Evolutionary conservation across 2,888 invertebrate genomes (phyloP).

Genomic region (Netelia inedita): DNA sequence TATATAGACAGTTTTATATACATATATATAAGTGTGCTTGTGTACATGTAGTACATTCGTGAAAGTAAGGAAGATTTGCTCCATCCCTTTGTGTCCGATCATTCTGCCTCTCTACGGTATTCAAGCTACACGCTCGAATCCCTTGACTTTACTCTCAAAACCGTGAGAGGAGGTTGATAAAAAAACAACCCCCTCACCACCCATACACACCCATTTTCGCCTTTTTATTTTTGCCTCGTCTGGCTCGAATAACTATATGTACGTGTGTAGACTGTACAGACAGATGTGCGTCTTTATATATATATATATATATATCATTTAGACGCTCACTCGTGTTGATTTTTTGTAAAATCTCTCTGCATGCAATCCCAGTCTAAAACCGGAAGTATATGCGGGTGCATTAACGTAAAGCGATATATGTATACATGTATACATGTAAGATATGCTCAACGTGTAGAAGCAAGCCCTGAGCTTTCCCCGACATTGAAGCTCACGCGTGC

Average conservation of each 20-base stretch:
- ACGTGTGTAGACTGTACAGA: too few species aligned
- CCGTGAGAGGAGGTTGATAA: constrained; percentile 11
- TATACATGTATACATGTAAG: not conserved
- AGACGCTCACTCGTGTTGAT: constrained; percentile 4
- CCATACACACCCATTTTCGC: constrained; percentile 29
- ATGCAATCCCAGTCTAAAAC: constrained; percentile 28
- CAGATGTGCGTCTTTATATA: not conserved
- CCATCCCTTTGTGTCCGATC: constrained; percentile 37
- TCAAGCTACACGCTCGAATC: constrained; percentile 47
- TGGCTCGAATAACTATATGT: constrained; percentile 34
- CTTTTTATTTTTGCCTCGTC: constrained; percentile 24
- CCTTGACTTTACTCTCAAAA: constrained; percentile 50
- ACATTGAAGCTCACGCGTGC: constrained; percentile 10
- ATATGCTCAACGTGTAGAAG: not conserved
- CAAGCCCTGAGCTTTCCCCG: not conserved
- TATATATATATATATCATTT: constrained; percentile 8
- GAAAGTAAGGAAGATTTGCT: not conserved
- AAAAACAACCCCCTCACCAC: constrained; percentile 11
- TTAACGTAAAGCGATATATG: constrained; percentile 42
- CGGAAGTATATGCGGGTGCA: constrained; percentile 50
- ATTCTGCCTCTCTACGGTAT: constrained; percentile 40
- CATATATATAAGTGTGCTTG: not conserved
- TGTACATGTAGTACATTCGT: not conserved
- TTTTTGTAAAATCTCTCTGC: constrained; percentile 21
- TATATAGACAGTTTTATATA: not conserved